Conservation (phyloP, 2,797 vertebrate species). For the Ispidina lecontei region DNA sequence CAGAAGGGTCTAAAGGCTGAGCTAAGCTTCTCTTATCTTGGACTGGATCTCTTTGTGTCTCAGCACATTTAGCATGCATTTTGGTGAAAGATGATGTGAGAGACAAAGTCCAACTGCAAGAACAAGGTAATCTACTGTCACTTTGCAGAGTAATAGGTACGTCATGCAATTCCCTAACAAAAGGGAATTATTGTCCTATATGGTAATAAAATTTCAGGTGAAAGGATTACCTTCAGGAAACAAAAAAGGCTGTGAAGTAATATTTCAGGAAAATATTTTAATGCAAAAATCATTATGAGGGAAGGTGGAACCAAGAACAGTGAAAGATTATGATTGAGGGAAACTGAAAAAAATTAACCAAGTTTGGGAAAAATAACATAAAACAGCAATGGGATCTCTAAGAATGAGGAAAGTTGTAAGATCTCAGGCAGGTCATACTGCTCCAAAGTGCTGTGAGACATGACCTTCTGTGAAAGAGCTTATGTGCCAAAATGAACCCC, state of each 20-base stretch:
- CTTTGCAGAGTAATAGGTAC: background rate
- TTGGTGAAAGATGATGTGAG: background rate
- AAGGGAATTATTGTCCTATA: background rate
- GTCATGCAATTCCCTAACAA: background rate
- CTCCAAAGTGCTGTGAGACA: background rate
- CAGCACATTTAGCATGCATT: accelerated
- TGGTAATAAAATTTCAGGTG: background rate
- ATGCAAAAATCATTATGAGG: background rate
- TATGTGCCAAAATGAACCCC: background rate
- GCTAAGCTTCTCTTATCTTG: background rate
- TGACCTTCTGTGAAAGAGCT: background rate
- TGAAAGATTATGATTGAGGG: background rate
- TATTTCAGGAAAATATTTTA: background rate
- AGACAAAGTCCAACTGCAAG: accelerated
- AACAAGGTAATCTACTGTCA: background rate
- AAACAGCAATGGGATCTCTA: background rate
- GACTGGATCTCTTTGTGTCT: accelerated
- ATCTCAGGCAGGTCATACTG: background rate
- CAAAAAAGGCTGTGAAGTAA: background rate
- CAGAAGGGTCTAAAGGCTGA: background rate
- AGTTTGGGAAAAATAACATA: background rate
- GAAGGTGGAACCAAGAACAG: background rate
- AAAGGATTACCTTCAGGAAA: background rate
- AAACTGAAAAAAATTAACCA: background rate
- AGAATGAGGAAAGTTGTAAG: background rate